Percentiles rank a stretch among this genome's conserved stretches.
These are phyloP conservation scores for Rissa tridactyla DNA, from an alignment of 2,113 vertebrate genomes.

Conservation along the genomic window DNA sequence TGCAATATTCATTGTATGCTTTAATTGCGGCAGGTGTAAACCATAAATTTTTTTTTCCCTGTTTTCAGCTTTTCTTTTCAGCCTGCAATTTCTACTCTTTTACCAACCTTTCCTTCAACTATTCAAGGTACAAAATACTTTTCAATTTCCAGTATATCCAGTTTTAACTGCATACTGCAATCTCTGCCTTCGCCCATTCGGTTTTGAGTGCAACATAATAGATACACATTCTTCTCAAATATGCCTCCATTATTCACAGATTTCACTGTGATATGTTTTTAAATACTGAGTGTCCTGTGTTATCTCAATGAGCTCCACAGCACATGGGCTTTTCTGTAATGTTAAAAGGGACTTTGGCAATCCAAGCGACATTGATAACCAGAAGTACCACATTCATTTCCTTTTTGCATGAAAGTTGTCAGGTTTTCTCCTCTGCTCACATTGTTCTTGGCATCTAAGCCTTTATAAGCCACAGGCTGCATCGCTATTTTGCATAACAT, in stretches of 20 bases:
- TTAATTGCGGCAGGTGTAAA: conserved; percentile 16
- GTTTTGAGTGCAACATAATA: background rate
- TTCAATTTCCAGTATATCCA: background rate
- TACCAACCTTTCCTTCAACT: background rate
- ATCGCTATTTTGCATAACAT: background rate
- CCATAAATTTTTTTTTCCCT: background rate
- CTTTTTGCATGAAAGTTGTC: background rate
- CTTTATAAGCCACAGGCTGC: background rate
- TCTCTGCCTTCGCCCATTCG: background rate
- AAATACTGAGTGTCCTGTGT: fast-evolving
- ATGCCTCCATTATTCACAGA: background rate
- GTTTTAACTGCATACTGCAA: background rate
- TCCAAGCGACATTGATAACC: background rate
- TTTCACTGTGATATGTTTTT: background rate
- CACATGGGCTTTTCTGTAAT: background rate
- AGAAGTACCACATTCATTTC: background rate
- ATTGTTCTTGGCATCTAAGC: background rate
- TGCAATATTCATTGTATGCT: background rate
- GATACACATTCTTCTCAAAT: background rate
- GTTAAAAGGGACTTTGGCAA: background rate
- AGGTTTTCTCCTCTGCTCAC: background rate
- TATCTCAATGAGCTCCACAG: background rate
- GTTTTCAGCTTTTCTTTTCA: background rate
- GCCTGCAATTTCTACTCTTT: background rate
- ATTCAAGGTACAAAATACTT: background rate